Percentiles rank a stretch among this genome's conserved stretches.
Conservation (phyloP, 2,888 invertebrate species). For the Sphinx pinastri region DNA sequence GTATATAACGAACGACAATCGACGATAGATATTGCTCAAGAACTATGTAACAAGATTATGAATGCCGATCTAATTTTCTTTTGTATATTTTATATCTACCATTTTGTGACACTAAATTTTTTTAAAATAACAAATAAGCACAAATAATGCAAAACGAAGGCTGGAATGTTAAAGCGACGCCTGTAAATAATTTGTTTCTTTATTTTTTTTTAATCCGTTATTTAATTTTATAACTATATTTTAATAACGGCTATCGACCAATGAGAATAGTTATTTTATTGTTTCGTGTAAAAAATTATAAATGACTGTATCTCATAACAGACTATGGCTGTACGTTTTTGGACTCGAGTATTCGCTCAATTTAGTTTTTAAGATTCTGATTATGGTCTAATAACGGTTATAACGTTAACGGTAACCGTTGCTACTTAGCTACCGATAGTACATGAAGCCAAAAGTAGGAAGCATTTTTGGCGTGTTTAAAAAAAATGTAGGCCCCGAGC, state of each 20-base stretch:
- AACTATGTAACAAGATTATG: constrained; percentile 54
- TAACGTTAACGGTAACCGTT: constrained; percentile 13
- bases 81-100: constrained; percentile 38
- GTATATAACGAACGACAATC: constrained; percentile 21
- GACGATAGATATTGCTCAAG: constrained; percentile 55
- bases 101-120: constrained; percentile 13
- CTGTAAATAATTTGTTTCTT: constrained; percentile 15
- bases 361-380: constrained; percentile 27
- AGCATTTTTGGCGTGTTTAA: constrained; percentile 43
- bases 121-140: not conserved
- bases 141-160: constrained; percentile 24
- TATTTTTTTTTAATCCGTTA: constrained; percentile 20
- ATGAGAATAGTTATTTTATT: constrained; percentile 21
- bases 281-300: constrained; percentile 4
- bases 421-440: constrained; percentile 45
- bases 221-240: constrained; percentile 24
- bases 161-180: not conserved
- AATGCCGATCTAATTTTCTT: constrained; percentile 58
- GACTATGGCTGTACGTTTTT: constrained; percentile 32
- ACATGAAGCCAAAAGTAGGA: constrained; percentile 39
- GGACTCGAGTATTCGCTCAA: constrained; percentile 41
- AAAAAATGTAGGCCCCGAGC: constrained; percentile 47
- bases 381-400: constrained; percentile 27
- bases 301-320: constrained; percentile 24
- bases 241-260: constrained; percentile 22